Evolutionary conservation across 2,113 vertebrate species (phyloP).

Genomic region (Formicarius rufipectus): DNA sequence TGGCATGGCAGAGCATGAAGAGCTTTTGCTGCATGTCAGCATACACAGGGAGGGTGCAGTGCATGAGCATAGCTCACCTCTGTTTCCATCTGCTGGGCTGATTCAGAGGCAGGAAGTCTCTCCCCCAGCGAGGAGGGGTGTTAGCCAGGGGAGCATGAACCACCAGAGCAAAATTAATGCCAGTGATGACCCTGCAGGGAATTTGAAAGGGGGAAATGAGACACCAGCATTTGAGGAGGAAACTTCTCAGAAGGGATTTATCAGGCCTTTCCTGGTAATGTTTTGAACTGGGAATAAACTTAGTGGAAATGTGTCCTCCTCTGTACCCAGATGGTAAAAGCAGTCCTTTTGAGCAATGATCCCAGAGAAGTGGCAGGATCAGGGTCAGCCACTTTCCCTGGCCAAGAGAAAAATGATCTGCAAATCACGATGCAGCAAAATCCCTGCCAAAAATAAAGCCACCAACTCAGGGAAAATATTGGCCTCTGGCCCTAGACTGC

Average conservation of each 20-base stretch:
- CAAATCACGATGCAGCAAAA: neutral
- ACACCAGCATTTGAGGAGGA: neutral
- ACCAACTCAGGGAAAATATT: neutral
- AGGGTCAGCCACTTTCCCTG: neutral
- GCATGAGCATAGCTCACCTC: neutral
- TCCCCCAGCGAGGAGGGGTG: neutral
- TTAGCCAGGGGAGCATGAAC: neutral
- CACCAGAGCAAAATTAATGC: neutral
- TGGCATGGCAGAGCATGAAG: neutral
- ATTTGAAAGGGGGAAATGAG: neutral
- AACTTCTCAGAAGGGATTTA: neutral
- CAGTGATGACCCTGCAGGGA: neutral
- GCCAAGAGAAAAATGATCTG: neutral
- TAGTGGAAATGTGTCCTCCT: neutral
- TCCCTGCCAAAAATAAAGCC: neutral
- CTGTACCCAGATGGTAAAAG: neutral
- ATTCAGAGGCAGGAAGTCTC: conserved; percentile 16
- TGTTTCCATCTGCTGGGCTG: neutral
- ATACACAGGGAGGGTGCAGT: accelerated
- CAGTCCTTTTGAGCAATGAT: neutral
- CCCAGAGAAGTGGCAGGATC: neutral
- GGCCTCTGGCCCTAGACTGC: neutral
- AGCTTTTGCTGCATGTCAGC: accelerated
- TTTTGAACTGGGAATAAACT: neutral
- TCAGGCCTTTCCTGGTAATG: neutral